These are phyloP conservation scores for Nibea albiflora DNA, from an alignment of 2,113 vertebrate species.

Conservation along the genomic window DNA sequence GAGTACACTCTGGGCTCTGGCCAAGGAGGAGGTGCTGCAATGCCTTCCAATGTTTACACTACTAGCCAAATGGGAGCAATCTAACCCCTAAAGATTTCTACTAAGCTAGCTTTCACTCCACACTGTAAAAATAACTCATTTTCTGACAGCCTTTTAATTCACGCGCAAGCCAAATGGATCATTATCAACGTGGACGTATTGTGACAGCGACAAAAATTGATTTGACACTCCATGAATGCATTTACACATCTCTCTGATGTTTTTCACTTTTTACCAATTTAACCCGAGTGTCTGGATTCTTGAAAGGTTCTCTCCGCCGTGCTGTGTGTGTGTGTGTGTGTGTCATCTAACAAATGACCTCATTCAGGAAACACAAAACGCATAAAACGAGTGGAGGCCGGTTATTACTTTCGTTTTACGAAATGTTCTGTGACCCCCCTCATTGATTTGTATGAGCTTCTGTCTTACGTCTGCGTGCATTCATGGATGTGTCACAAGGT, in stretches of 20 bases:
- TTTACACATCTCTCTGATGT: slow-evolving; percentile 23
- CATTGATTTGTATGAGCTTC: neutral
- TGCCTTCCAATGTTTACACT: slow-evolving; percentile 65
- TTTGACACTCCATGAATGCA: slow-evolving; percentile 12
- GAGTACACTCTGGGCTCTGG: slow-evolving; percentile 51
- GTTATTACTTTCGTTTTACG: neutral
- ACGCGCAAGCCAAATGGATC: slow-evolving; percentile 17
- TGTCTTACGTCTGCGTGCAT: slow-evolving; percentile 7
- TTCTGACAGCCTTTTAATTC: slow-evolving; percentile 43
- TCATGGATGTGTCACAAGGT: neutral
- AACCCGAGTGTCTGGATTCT: slow-evolving; percentile 18
- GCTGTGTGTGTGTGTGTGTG: neutral
- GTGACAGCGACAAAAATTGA: slow-evolving; percentile 27
- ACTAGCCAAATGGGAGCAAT: slow-evolving; percentile 59
- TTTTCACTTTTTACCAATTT: slow-evolving; percentile 16
- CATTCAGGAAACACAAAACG: slow-evolving; percentile 1
- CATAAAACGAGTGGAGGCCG: neutral
- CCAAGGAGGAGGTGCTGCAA: slow-evolving; percentile 55
- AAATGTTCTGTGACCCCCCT: neutral
- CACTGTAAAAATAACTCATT: slow-evolving; percentile 45
- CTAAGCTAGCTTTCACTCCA: slow-evolving; percentile 45
- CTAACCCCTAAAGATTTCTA: slow-evolving; percentile 53
- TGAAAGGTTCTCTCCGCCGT: neutral
- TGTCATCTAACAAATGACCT: neutral
- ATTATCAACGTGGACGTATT: slow-evolving; percentile 33